These are phyloP conservation scores for Steinernema carpocapsae DNA, from an alignment of 2,888 invertebrate species.

Conservation along the genomic window DNA sequence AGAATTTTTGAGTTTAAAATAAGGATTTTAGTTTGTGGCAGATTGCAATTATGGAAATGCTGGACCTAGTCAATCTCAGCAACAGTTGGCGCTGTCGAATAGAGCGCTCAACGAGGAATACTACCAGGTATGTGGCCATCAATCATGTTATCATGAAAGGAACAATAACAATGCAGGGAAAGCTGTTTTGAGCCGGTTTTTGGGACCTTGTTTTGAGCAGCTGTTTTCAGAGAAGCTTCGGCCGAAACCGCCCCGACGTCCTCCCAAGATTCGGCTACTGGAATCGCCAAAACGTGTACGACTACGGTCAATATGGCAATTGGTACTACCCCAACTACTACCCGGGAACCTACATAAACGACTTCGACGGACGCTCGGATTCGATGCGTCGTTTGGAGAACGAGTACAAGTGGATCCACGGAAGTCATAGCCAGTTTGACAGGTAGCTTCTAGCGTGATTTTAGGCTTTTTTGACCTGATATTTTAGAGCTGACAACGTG, in stretches of 20 bases:
- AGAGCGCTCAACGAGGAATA: constrained; percentile 42
- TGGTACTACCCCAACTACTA: constrained; percentile 58
- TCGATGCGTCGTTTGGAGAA: constrained; percentile 53
- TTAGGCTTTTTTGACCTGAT: no score
- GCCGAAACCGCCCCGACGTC: constrained; percentile 51
- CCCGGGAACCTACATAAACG: constrained; percentile 55
- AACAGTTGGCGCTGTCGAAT: constrained; percentile 42
- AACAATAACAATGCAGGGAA: no score
- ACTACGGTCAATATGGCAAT: constrained; percentile 48
- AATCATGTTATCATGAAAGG: no score
- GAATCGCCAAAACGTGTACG: constrained; percentile 42
- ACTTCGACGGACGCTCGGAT: constrained; percentile 55
- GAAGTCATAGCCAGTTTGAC: constrained; percentile 56
- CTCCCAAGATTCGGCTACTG: constrained; percentile 54
- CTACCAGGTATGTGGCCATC: constrained; percentile 42
- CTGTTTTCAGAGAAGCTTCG: constrained; percentile 47
- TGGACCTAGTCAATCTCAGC: constrained; percentile 34
- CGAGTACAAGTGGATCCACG: constrained; percentile 53
- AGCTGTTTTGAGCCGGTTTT: no score
- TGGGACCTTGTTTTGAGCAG: no score
- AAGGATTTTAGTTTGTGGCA: constrained; percentile 54
- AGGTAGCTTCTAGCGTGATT: constrained; percentile 45
- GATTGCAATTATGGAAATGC: constrained; percentile 58
- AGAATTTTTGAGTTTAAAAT: constrained; percentile 30
- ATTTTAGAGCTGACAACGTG: constrained; percentile 60